Evolutionary conservation across 2,113 vertebrate species (phyloP), one percentile per base, ranked within the genome.

Genomic region (Melanerpes formicivorus): DNA sequence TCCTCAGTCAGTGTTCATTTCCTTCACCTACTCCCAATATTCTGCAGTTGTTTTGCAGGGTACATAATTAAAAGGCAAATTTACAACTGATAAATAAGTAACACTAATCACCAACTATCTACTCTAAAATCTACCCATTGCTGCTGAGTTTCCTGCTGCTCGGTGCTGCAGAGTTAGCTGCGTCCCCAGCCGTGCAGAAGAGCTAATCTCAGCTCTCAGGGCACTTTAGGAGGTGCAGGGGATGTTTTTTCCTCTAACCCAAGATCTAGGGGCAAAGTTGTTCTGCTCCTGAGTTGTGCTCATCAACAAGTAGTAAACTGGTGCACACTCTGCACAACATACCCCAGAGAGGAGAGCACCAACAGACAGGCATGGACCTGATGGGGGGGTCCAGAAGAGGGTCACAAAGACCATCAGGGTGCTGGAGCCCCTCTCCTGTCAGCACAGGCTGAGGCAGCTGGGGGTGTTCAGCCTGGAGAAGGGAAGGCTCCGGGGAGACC

Each of bases 21-120:
- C 95, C 94, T 95, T 94, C 85, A 95, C 91, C 79, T 96, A 72
- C 85, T 93, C 81, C 42, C 55, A 93, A 79, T 73, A 64, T 78
- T 92, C 88, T 86, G 76, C 50, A n/a, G 46, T 95, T 94, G 93
- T 95, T 94, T 94, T 66, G 78, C 37, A 58, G 58, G 0, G 3
- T 77, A 74, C 75, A 40, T 92, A 93, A 96, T 95, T 96, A 90
- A 95, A 94, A 95, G 56, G 75, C 50, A 93, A 89, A 94, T 93
- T 73, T 88, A 67, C 69, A 84, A 50, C 16, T 85, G 74, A 93
- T 67, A 94, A 92, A 94, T 94, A 95, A 93, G 83, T 93, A 87
- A 89, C n/a, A 73, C 23, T 92, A 95, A 94, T 95, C 56, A 73
- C 13, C 40, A 89, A 30, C 27, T 50, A 85, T 23, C 65, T 72